These are phyloP conservation scores for Ceramica pisi DNA, from an alignment of 2,888 invertebrate genomes.

Conservation along the genomic window DNA sequence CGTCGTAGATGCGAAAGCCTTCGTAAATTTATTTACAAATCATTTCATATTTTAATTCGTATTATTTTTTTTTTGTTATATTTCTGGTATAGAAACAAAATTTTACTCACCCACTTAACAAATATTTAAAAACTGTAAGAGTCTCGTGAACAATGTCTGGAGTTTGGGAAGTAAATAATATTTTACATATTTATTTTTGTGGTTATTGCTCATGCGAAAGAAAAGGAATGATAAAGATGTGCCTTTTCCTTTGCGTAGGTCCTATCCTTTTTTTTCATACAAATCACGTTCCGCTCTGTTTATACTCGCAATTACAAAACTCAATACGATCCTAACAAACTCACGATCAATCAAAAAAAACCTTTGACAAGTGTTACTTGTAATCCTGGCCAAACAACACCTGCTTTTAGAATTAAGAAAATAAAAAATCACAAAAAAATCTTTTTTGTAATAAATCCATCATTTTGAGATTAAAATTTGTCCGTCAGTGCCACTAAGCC, in stretches of 20 bases:
- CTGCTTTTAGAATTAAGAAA: slow-evolving; percentile 56
- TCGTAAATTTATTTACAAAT: no score
- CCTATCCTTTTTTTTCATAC: not conserved
- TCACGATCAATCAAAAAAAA: slow-evolving; percentile 68
- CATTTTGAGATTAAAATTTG: slow-evolving; percentile 75
- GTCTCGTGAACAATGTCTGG: not conserved
- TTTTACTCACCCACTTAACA: no score
- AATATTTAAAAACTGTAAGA: not conserved
- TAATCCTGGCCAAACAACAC: slow-evolving; percentile 66
- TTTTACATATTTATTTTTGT: not conserved
- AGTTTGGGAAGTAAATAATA: not conserved
- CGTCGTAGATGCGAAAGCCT: no score
- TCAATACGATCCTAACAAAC: slow-evolving; percentile 38
- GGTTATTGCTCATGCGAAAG: not conserved
- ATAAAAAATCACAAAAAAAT: slow-evolving; percentile 10
- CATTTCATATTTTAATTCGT: not conserved
- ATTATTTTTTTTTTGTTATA: not conserved
- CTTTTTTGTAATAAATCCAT: slow-evolving; percentile 71
- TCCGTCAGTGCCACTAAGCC: slow-evolving; percentile 65
- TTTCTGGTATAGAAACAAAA: no score
- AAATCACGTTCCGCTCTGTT: slow-evolving; percentile 44
- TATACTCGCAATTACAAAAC: slow-evolving; percentile 53
- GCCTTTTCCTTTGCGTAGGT: no score
- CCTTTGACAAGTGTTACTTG: slow-evolving; percentile 51
- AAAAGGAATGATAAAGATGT: not conserved